Evolutionary conservation across 2,888 invertebrate genomes (phyloP).

Genomic region (Troides oblongomaculatus): DNA sequence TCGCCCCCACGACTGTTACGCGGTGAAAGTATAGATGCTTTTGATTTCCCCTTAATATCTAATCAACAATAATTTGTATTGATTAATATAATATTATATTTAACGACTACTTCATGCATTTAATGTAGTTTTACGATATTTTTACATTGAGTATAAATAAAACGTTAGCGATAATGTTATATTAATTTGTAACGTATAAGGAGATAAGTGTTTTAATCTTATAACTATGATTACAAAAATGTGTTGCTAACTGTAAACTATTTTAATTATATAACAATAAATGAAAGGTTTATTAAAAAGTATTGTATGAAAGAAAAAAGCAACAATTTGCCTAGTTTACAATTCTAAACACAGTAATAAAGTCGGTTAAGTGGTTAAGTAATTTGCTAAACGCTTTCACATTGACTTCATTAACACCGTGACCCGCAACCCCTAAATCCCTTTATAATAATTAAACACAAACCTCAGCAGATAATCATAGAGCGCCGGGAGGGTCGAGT

Average conservation of each 20-base stretch:
- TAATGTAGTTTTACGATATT: no score
- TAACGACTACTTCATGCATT: no score
- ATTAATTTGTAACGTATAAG: no score
- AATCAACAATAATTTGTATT: neutral
- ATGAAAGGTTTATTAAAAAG: no score
- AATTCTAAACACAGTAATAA: neutral
- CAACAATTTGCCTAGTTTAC: no score
- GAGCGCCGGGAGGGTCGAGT: conserved; percentile 58
- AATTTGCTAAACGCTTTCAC: conserved; percentile 18
- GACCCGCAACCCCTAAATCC: conserved; percentile 55
- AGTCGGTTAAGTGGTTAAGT: neutral
- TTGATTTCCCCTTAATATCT: neutral
- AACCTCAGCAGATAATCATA: conserved; percentile 66
- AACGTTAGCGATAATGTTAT: no score
- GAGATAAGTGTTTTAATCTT: no score
- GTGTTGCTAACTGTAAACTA: no score
- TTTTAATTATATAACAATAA: no score
- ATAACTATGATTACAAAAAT: no score
- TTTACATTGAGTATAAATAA: no score
- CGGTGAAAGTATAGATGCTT: conserved; percentile 19
- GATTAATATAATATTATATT: neutral
- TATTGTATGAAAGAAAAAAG: no score
- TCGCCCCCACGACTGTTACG: conserved; percentile 34
- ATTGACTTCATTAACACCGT: conserved; percentile 37
- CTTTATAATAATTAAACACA: conserved; percentile 55